These are phyloP conservation scores for Drosophila meridiana DNA, from an alignment of 2,888 invertebrate species.

Conservation along the genomic window DNA sequence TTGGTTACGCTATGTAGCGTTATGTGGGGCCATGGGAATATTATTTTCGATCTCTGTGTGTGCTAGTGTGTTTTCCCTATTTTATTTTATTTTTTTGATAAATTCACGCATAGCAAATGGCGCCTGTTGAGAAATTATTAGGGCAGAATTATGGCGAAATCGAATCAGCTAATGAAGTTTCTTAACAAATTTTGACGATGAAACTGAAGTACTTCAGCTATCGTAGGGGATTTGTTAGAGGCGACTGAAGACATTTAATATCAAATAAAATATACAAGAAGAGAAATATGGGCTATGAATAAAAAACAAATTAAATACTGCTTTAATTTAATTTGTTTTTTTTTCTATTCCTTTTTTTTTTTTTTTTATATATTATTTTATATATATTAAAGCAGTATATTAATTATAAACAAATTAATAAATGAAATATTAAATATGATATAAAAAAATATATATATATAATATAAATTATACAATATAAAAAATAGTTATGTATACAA, in stretches of 20 bases:
- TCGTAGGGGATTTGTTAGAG: background rate
- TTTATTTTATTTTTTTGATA: background rate
- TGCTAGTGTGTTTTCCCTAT: conserved; percentile 1
- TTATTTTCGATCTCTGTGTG: conserved; percentile 23
- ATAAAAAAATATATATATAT: no score
- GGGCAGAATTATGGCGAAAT: conserved; percentile 76
- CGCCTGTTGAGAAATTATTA: conserved; percentile 78
- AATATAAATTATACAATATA: background rate
- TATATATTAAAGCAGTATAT: no score
- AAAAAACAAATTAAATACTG: background rate
- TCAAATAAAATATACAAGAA: background rate
- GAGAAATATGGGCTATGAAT: background rate
- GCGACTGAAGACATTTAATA: background rate
- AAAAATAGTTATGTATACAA: background rate
- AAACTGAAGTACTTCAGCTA: conserved; percentile 4
- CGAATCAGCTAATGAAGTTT: conserved; percentile 70
- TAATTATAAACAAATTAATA: background rate
- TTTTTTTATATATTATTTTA: no score
- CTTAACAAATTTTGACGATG: conserved; percentile 1
- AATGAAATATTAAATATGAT: background rate
- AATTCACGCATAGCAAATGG: conserved; percentile 59
- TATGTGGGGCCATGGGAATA: conserved; percentile 74
- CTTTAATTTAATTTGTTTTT: no score
- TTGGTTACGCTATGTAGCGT: conserved; percentile 63
- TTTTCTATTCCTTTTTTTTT: no score